Evolutionary conservation across 1,140 invertebrate species (phyloP).

Genomic region (Pomacea maculata): DNA sequence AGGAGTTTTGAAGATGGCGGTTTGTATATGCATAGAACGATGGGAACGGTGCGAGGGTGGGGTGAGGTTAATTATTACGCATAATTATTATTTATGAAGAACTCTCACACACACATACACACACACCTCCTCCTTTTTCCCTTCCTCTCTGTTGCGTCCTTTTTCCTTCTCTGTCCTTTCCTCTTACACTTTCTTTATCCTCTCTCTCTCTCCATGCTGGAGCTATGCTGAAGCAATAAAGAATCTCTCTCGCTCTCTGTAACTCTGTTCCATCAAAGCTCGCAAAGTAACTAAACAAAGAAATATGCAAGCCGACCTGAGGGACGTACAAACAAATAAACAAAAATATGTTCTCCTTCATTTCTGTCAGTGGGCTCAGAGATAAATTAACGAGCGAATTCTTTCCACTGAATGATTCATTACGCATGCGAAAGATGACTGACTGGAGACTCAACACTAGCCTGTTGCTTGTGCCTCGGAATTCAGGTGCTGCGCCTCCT

Average conservation of each 20-base stretch:
- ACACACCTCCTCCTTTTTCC: neutral
- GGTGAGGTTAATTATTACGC: neutral
- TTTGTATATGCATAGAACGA: neutral
- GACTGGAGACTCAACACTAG: neutral
- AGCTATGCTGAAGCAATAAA: no score
- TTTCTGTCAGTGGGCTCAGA: neutral
- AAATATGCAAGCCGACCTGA: neutral
- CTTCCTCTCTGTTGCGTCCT: neutral
- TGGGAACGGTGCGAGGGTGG: no score
- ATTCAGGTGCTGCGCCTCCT: no score
- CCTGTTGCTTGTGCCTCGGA: no score
- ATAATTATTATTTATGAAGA: no score
- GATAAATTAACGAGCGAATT: neutral
- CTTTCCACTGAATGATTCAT: neutral
- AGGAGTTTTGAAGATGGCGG: neutral
- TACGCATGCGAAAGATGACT: neutral
- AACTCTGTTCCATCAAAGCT: neutral
- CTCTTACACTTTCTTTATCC: neutral
- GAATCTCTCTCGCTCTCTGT: neutral
- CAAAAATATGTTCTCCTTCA: neutral
- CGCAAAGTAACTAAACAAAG: neutral
- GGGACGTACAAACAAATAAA: neutral
- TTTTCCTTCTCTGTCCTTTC: neutral
- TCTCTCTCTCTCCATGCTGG: neutral
- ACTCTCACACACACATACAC: neutral